These are phyloP conservation scores for Aporrectodea caliginosa DNA, from an alignment of 1,140 invertebrate species.

Conservation along the genomic window DNA sequence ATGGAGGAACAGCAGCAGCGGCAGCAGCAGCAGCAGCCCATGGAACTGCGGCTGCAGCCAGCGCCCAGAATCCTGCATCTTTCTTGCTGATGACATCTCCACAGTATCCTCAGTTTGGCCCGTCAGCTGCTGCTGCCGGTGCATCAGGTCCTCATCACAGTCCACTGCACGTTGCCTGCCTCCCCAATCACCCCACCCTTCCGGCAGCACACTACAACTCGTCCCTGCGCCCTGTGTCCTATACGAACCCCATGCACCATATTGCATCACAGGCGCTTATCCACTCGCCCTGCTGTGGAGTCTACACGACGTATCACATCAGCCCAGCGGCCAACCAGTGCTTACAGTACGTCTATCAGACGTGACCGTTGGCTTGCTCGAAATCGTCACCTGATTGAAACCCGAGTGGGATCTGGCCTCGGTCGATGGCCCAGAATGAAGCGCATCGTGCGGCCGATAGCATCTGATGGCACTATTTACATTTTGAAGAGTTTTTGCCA, in stretches of 20 bases:
- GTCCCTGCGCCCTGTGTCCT: background rate
- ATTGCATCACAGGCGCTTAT: background rate
- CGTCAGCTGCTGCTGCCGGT: background rate
- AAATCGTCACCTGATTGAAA: too few species aligned
- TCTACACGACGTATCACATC: background rate
- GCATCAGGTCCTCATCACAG: background rate
- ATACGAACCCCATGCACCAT: background rate
- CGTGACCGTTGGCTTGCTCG: background rate
- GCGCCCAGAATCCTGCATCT: background rate
- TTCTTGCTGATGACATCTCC: background rate
- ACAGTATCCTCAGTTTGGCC: background rate
- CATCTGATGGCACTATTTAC: background rate
- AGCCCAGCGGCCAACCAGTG: background rate
- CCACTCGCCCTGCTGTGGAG: background rate
- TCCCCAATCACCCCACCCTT: background rate
- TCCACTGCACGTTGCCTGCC: background rate
- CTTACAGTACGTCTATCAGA: background rate
- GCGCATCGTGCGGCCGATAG: too few species aligned
- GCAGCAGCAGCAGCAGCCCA: too few species aligned
- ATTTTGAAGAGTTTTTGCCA: background rate
- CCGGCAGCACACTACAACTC: background rate
- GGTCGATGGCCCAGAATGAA: too few species aligned
- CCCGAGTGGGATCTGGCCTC: too few species aligned
- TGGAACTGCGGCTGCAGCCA: background rate
- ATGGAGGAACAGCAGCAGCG: background rate